A percentile compares a stretch with the other conserved stretches of the same genome.
Evolutionary conservation across 2,113 vertebrate species (phyloP).

Genomic region (Mionectes macconnelli): DNA sequence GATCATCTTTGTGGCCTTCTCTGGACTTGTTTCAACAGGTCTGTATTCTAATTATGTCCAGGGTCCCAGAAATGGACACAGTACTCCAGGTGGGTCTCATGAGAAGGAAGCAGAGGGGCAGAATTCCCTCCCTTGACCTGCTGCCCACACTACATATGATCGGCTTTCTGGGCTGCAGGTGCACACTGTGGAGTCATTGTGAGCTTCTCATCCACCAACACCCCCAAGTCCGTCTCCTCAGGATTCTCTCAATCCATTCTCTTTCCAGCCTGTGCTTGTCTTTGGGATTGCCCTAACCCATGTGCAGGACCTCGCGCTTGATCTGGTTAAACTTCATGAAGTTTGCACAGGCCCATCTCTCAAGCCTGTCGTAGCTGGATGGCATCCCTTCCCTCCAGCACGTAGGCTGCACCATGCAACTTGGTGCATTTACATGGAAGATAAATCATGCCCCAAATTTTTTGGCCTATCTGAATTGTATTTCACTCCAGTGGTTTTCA

Average conservation of each 20-base stretch:
- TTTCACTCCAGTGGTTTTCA: background rate
- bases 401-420: background rate
- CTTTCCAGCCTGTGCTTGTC: background rate
- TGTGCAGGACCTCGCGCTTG: background rate
- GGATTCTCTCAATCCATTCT: background rate
- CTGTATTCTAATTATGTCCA: background rate
- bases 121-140: background rate
- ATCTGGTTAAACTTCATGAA: background rate
- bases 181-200: fast-evolving
- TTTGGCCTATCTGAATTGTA: conserved; percentile 18
- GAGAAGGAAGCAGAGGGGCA: background rate
- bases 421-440: background rate
- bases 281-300: too few relatives aligned
- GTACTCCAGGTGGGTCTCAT: background rate
- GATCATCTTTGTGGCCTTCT: background rate
- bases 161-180: background rate
- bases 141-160: background rate
- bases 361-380: background rate
- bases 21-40: background rate
- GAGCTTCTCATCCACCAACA: background rate
- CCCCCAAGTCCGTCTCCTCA: background rate
- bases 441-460: background rate
- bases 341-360: background rate
- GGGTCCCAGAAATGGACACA: background rate
- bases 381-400: background rate